Conservation (phyloP, 1,140 invertebrate species). For the Drosophila micromelanica region DNA sequence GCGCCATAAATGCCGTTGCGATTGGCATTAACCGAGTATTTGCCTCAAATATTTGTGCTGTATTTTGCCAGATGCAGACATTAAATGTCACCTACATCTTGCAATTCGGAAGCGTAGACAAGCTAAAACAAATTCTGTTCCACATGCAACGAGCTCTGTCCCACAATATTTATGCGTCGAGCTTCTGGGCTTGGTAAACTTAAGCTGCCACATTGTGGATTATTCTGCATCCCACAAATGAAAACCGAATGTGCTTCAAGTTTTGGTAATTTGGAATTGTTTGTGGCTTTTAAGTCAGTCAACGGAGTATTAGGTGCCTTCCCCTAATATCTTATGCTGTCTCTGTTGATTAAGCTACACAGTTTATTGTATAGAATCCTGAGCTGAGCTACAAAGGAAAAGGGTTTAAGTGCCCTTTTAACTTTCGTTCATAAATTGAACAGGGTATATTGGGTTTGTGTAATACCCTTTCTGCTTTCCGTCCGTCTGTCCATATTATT, state of each 20-base stretch:
- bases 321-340: background rate
- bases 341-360: background rate
- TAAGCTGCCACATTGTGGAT: constrained; percentile 4
- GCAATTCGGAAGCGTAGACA: constrained; percentile 1
- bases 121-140: background rate
- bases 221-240: background rate
- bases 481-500: no score
- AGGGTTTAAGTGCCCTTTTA: no score
- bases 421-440: no score
- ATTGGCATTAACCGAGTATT: constrained; percentile 35
- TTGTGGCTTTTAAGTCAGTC: constrained; percentile 7
- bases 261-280: constrained; percentile 4
- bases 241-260: background rate
- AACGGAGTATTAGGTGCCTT: background rate
- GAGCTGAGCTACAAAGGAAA: background rate
- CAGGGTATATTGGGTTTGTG: no score
- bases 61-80: constrained; percentile 27
- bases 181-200: background rate
- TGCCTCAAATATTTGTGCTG: constrained; percentile 37
- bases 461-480: no score
- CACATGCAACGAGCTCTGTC: background rate
- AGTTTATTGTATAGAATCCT: background rate
- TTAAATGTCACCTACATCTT: constrained; percentile 32
- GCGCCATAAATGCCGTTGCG: constrained; percentile 8
- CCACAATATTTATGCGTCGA: constrained; percentile 6